A percentile compares a stretch with the other conserved stretches of the same genome.
Conservation (phyloP, 92 coral and sea anemone genomes). For the Virgularia gustaviana region DNA sequence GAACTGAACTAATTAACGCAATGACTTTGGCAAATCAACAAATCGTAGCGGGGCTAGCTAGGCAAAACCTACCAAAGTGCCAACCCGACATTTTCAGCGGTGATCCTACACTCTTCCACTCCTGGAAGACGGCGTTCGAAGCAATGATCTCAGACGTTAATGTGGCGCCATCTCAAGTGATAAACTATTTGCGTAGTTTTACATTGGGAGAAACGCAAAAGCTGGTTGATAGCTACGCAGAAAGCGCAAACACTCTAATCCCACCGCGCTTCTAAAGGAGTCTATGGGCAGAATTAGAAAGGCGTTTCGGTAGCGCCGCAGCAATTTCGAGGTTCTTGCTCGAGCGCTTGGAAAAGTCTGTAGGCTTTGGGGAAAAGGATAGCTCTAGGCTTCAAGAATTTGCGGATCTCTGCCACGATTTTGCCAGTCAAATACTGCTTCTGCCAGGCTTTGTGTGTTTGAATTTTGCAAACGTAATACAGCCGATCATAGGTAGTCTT, state of each 20-base stretch:
- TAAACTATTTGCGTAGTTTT: constrained; percentile 15
- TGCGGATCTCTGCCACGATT: not conserved
- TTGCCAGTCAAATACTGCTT: not conserved
- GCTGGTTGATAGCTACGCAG: no score
- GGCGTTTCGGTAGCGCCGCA: no score
- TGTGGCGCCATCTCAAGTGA: not conserved
- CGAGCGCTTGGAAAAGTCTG: not conserved
- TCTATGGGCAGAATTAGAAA: constrained; percentile 1
- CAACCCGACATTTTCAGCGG: no score
- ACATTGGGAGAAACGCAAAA: constrained; percentile 19
- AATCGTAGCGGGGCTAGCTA: no score
- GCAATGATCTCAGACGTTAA: not conserved
- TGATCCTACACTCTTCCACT: no score
- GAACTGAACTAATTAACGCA: no score
- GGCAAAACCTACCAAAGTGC: no score
- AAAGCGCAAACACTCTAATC: no score
- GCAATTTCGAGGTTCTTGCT: constrained; percentile 7
- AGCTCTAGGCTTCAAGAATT: constrained; percentile 5
- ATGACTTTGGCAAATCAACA: constrained; percentile 8
- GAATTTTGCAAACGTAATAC: constrained; percentile 11
- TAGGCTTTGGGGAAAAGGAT: constrained; percentile 1
- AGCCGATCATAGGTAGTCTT: constrained; percentile 16
- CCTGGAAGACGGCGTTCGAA: no score
- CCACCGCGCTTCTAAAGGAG: no score
- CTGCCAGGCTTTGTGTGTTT: constrained; percentile 13